These are phyloP conservation scores for Macquaria australasica DNA, from an alignment of 2,113 vertebrate genomes.

Conservation along the genomic window DNA sequence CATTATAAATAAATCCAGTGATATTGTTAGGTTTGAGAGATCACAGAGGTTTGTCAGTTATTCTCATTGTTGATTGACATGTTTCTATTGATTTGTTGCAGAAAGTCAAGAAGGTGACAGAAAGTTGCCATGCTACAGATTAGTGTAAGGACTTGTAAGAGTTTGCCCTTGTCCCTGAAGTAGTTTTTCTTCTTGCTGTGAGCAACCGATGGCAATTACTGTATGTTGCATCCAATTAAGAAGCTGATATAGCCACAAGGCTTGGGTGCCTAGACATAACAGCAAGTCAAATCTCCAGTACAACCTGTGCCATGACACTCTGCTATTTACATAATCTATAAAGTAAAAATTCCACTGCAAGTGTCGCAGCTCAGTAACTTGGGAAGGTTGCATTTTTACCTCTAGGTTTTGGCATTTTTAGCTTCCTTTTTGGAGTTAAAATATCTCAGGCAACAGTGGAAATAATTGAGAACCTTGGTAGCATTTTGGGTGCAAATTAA, in stretches of 20 bases:
- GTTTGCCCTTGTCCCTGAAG: background rate
- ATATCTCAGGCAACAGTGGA: background rate
- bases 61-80: background rate
- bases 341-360: background rate
- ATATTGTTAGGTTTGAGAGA: background rate
- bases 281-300: background rate
- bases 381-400: background rate
- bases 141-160: background rate
- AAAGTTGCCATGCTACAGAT: background rate
- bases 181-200: background rate
- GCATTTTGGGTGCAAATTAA: constrained; percentile 18
- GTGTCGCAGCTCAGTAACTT: background rate
- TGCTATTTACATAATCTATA: background rate
- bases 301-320: background rate
- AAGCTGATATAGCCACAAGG: background rate
- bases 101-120: background rate
- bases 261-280: background rate
- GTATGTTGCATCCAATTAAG: too few species aligned
- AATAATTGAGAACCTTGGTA: background rate
- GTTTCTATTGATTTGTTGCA: background rate
- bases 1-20: background rate
- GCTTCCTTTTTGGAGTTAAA: background rate
- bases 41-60: background rate
- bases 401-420: background rate
- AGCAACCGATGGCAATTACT: background rate